These are phyloP conservation scores for Macheiramphus alcinus DNA, from an alignment of 2,113 vertebrate species.

Conservation along the genomic window DNA sequence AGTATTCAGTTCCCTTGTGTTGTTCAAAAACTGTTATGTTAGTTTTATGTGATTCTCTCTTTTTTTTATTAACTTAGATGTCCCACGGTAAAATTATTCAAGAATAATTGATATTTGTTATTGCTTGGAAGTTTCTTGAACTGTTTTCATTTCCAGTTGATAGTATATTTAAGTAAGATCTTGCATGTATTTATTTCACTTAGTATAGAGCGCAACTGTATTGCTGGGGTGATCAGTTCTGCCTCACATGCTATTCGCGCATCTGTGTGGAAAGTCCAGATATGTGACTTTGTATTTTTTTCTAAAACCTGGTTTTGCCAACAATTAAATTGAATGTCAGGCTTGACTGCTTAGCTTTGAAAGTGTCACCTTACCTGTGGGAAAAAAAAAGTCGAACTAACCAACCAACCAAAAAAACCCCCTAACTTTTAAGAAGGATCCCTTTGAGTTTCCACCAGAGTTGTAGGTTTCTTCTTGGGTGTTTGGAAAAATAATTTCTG, in stretches of 20 bases:
- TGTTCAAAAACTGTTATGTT: not conserved
- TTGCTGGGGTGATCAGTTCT: not conserved
- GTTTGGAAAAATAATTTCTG: not conserved
- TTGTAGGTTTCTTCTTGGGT: not conserved
- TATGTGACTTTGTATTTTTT: not conserved
- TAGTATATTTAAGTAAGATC: not conserved
- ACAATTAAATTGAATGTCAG: not conserved
- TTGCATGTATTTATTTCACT: not conserved
- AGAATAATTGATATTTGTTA: not conserved
- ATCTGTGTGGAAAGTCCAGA: not conserved
- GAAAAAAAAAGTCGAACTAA: not conserved
- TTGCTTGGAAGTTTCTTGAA: not conserved
- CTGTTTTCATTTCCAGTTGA: not conserved
- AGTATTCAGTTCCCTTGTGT: not conserved
- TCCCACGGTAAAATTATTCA: not conserved
- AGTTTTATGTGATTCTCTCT: not conserved
- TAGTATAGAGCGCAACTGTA: not conserved
- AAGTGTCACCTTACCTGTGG: not conserved
- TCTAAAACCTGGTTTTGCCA: not conserved
- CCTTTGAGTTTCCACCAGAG: not conserved
- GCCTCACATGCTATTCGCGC: not conserved
- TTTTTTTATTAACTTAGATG: not conserved
- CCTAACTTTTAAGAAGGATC: not conserved
- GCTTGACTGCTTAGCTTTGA: not conserved
- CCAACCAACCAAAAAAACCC: accelerated